These are phyloP conservation scores for Ichneumon xanthorius DNA, from an alignment of 2,888 invertebrate species.

Conservation along the genomic window DNA sequence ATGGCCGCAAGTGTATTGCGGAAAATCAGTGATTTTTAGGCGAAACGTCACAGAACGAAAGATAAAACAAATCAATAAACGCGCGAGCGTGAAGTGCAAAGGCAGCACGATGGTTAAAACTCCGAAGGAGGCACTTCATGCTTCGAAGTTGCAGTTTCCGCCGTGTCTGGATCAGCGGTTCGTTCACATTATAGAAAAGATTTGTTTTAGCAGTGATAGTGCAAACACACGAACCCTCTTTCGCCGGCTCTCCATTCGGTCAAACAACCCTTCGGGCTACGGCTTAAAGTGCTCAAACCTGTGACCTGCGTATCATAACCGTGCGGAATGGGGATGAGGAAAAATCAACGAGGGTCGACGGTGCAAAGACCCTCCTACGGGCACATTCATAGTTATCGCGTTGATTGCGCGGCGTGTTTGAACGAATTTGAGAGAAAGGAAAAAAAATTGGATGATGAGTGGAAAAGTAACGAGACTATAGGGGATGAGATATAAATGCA, in stretches of 20 bases:
- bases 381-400: slow-evolving; percentile 4
- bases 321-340: neutral
- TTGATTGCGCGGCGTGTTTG: slow-evolving; percentile 16
- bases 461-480: neutral
- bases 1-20: too few relatives aligned
- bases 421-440: neutral
- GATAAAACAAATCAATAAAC: slow-evolving; percentile 24
- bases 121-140: slow-evolving; percentile 40
- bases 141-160: slow-evolving; percentile 1
- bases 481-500: slow-evolving; percentile 12
- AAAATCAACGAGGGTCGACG: slow-evolving; percentile 27
- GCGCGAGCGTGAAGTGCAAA: slow-evolving; percentile 5
- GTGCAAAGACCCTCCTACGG: slow-evolving; percentile 3
- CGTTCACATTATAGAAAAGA: slow-evolving; percentile 5
- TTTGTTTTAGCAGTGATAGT: neutral
- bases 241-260: slow-evolving; percentile 19
- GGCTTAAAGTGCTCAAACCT: slow-evolving; percentile 45
- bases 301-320: neutral
- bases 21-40: too few relatives aligned
- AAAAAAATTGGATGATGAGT: neutral
- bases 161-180: slow-evolving; percentile 21
- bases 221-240: slow-evolving; percentile 24
- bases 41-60: too few relatives aligned
- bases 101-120: slow-evolving; percentile 39
- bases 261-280: slow-evolving; percentile 53